A percentile compares a stretch with the other conserved stretches of the same genome.
These are phyloP conservation scores for Sylvia borin DNA, from an alignment of 2,797 vertebrate species.

Conservation along the genomic window DNA sequence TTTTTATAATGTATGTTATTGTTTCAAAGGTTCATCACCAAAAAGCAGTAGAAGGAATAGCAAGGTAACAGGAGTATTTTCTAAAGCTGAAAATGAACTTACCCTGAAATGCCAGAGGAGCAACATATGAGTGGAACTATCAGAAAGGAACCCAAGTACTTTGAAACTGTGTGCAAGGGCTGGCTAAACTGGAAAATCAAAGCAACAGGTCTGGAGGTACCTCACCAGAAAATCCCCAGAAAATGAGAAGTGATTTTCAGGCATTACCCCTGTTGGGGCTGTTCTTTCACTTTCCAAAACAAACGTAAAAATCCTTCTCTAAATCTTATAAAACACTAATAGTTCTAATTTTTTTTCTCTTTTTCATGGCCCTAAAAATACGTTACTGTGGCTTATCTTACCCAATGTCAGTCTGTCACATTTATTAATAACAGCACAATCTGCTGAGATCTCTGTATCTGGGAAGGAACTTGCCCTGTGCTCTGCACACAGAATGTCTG, in stretches of 20 bases:
- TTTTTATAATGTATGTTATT: not conserved
- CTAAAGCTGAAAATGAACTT: not conserved
- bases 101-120: not conserved
- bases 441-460: not conserved
- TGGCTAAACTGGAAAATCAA: not conserved
- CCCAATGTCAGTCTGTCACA: not conserved
- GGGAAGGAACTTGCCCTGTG: not conserved
- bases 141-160: not conserved
- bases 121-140: rapidly evolving
- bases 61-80: not conserved
- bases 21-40: not conserved
- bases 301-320: not conserved
- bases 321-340: not conserved
- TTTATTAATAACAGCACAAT: not conserved
- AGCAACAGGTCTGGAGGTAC: not conserved
- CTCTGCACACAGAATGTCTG: not conserved
- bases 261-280: not conserved
- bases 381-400: not conserved
- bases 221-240: not conserved
- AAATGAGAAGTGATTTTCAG: not conserved
- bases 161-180: not conserved
- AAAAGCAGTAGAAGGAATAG: not conserved
- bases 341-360: not conserved
- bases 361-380: not conserved
- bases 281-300: not conserved